Percentiles rank a stretch among this genome's conserved stretches.
These are phyloP conservation scores for Harpegnathos saltator DNA, from an alignment of 1,140 invertebrate genomes.

Conservation along the genomic window DNA sequence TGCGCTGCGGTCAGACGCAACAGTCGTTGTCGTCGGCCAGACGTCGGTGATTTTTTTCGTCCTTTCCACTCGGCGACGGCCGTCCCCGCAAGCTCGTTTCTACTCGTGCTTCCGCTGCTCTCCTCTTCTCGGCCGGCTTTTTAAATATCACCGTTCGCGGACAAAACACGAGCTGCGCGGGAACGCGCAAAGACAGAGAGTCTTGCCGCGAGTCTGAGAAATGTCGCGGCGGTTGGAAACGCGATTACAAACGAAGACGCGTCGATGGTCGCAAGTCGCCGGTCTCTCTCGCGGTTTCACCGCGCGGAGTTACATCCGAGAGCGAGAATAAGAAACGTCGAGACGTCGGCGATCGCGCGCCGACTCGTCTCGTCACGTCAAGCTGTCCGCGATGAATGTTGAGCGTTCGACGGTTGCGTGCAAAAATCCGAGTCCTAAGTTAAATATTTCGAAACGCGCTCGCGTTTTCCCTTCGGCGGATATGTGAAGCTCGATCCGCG, in stretches of 20 bases:
- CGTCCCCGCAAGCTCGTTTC: not conserved
- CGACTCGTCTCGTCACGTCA: too few species aligned
- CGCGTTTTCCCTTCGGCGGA: not conserved
- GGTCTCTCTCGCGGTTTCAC: too few species aligned
- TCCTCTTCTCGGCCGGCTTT: not conserved
- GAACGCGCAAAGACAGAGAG: not conserved
- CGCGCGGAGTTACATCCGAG: too few species aligned
- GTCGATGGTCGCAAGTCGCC: too few species aligned
- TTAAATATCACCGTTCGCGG: not conserved
- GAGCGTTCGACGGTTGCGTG: not conserved
- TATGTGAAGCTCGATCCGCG: not conserved
- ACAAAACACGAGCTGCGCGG: too few species aligned
- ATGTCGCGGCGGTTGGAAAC: too few species aligned
- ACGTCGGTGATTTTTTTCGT: constrained; percentile 58
- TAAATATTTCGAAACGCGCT: not conserved
- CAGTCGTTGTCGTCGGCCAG: constrained; percentile 15
- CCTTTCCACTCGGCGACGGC: constrained; percentile 53
- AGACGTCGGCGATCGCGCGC: too few species aligned
- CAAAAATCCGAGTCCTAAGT: not conserved
- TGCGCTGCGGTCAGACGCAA: constrained; percentile 58
- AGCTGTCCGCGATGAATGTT: too few species aligned
- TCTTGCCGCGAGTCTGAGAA: too few species aligned
- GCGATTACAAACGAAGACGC: too few species aligned
- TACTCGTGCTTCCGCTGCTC: not conserved
- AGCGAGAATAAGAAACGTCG: too few species aligned